A percentile compares a stretch with the other conserved stretches of the same genome.
phyloP scores from a whole-genome alignment of 2,888 invertebrate genomes.

The Pyrochroa serraticornis region DNA sequence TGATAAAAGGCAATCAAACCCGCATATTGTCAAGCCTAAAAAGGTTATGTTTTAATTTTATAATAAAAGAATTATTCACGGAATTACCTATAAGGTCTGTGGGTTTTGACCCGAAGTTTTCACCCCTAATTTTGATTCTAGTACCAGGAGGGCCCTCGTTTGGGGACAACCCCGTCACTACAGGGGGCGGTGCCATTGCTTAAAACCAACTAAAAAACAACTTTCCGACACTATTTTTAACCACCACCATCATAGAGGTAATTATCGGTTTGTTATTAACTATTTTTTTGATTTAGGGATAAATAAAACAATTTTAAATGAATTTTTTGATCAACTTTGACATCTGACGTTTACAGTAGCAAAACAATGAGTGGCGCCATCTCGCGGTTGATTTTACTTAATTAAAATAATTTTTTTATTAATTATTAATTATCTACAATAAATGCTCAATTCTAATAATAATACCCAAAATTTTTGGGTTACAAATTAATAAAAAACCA shows the following conservation, averaged over 20 bases:
- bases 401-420: too few species aligned
- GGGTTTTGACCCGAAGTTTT: slow-evolving; percentile 86
- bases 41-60: slow-evolving; percentile 18
- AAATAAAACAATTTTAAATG: slow-evolving; percentile 20
- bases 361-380: slow-evolving; percentile 17
- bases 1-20: slow-evolving; percentile 90
- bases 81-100: slow-evolving; percentile 84
- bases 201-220: slow-evolving; percentile 3
- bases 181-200: slow-evolving; percentile 76
- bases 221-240: slow-evolving; percentile 4
- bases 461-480: too few species aligned
- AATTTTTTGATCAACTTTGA: slow-evolving; percentile 12
- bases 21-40: slow-evolving; percentile 92
- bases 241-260: neutral
- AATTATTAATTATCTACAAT: too few species aligned
- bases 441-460: too few species aligned
- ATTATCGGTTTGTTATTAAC: slow-evolving; percentile 5
- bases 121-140: slow-evolving; percentile 91
- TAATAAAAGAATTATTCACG: neutral
- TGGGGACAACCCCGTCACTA: slow-evolving; percentile 96
- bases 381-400: too few species aligned
- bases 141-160: slow-evolving; percentile 99
- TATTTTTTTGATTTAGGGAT: neutral
- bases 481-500: too few species aligned
- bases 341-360: slow-evolving; percentile 26